phyloP scores from a whole-genome alignment of 1,140 invertebrate species.

The Drosophila murphyi region DNA sequence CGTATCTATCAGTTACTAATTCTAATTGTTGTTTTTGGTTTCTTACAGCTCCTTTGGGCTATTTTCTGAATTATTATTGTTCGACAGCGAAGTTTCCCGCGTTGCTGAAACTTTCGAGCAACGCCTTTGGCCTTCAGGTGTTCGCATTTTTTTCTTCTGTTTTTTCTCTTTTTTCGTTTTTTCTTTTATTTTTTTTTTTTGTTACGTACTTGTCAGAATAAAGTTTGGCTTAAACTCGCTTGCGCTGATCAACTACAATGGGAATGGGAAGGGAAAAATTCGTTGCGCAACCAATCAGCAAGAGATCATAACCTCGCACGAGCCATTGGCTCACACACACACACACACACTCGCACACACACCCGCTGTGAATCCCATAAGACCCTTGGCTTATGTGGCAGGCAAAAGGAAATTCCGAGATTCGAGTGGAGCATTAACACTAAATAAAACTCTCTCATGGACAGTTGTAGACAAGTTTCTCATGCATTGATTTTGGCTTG shows the following conservation, averaged over 20 bases:
- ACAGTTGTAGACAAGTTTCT: slow-evolving; percentile 36
- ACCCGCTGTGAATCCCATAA: slow-evolving; percentile 4
- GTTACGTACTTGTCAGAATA: slow-evolving; percentile 23
- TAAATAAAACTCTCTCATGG: slow-evolving; percentile 14
- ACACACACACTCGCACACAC: slow-evolving; percentile 31
- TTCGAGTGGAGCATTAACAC: slow-evolving; percentile 27
- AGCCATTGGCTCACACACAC: slow-evolving; percentile 27
- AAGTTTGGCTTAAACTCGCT: slow-evolving; percentile 6
- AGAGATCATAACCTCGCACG: slow-evolving; percentile 50
- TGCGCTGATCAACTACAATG: slow-evolving; percentile 7
- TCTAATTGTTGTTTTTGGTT: slow-evolving; percentile 24
- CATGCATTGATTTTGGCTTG: slow-evolving; percentile 23
- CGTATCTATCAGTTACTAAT: neutral
- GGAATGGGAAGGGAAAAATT: neutral
- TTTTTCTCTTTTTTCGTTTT: neutral
- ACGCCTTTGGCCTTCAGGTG: slow-evolving; percentile 16
- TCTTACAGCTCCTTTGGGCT: slow-evolving; percentile 30
- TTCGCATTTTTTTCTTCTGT: too few species aligned
- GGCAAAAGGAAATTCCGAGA: slow-evolving; percentile 13
- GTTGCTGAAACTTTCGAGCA: slow-evolving; percentile 32
- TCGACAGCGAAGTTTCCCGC: slow-evolving; percentile 37
- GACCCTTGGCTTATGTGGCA: slow-evolving; percentile 51
- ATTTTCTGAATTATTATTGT: slow-evolving; percentile 60
- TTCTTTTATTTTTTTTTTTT: neutral
- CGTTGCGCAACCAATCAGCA: slow-evolving; percentile 47